These are phyloP conservation scores for Kryphioiulus occultus DNA, from an alignment of 2,888 invertebrate species.

Conservation along the genomic window DNA sequence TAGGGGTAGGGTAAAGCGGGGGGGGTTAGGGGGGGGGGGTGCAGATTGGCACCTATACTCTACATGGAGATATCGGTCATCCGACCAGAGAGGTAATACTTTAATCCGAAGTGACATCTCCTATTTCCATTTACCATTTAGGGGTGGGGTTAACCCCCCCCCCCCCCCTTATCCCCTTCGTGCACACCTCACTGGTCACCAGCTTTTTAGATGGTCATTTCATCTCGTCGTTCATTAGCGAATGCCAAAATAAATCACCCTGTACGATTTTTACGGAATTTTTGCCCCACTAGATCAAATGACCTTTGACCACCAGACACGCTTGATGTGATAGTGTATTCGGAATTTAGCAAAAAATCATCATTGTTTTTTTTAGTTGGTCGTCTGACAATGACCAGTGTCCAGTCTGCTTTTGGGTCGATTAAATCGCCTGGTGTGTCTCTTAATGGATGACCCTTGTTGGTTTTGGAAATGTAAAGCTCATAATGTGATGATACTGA, in stretches of 20 bases:
- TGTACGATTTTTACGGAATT: neutral
- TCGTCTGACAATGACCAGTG: too few relatives aligned
- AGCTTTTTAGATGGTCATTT: slow-evolving; percentile 17
- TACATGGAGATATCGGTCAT: neutral
- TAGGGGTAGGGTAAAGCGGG: neutral
- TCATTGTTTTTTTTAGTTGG: too few relatives aligned
- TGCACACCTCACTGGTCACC: slow-evolving; percentile 33
- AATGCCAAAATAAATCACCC: neutral
- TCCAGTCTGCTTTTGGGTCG: too few relatives aligned
- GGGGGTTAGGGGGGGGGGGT: neutral
- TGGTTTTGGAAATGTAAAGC: too few relatives aligned
- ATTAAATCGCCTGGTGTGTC: too few relatives aligned
- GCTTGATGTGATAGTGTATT: too few relatives aligned
- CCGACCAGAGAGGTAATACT: slow-evolving; percentile 10
- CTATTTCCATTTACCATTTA: slow-evolving; percentile 33
- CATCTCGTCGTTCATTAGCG: neutral
- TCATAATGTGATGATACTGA: too few relatives aligned
- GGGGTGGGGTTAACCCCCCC: too few relatives aligned
- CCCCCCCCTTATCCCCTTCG: neutral
- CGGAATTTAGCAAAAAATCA: too few relatives aligned
- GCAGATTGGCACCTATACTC: neutral
- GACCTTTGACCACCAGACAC: neutral
- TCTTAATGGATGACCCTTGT: too few relatives aligned
- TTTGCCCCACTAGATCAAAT: too few relatives aligned
- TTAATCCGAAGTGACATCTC: slow-evolving; percentile 20